These are phyloP conservation scores for Pemphigus obesinymphae DNA, from an alignment of 1,140 invertebrate genomes.

Conservation along the genomic window DNA sequence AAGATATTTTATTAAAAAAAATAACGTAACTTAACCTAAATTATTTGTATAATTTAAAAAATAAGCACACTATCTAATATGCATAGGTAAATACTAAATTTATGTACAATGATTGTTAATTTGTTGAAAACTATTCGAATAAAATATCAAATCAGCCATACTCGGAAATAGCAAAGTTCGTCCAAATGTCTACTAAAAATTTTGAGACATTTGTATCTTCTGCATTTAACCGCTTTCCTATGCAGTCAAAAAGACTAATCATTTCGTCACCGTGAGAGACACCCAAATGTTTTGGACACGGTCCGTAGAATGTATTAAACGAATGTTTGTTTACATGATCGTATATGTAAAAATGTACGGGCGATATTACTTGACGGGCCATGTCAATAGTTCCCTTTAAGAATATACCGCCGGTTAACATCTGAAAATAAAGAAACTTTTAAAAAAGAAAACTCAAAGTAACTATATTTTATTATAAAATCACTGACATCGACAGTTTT, in stretches of 20 bases:
- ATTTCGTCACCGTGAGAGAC: background rate
- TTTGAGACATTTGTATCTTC: background rate
- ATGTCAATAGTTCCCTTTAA: conserved; percentile 8
- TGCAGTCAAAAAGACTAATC: background rate
- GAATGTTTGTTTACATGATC: background rate
- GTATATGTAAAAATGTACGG: conserved; percentile 14
- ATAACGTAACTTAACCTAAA: background rate
- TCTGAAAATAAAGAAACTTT: background rate
- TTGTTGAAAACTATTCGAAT: background rate
- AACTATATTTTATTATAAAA: background rate
- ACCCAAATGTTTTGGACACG: background rate
- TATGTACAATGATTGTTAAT: background rate
- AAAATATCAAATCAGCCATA: background rate
- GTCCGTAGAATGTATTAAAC: background rate
- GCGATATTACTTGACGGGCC: background rate
- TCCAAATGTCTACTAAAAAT: background rate
- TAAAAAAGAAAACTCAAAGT: too few species aligned
- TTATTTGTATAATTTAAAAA: too few species aligned
- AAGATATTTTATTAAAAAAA: too few species aligned
- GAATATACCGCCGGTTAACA: background rate
- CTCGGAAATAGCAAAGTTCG: background rate
- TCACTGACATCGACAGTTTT: background rate
- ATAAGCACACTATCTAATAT: too few species aligned
- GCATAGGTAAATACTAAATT: too few species aligned
- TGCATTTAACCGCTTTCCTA: background rate